Evolutionary conservation across 1,140 invertebrate species (phyloP).

Genomic region (Lutraria rhynchaena): DNA sequence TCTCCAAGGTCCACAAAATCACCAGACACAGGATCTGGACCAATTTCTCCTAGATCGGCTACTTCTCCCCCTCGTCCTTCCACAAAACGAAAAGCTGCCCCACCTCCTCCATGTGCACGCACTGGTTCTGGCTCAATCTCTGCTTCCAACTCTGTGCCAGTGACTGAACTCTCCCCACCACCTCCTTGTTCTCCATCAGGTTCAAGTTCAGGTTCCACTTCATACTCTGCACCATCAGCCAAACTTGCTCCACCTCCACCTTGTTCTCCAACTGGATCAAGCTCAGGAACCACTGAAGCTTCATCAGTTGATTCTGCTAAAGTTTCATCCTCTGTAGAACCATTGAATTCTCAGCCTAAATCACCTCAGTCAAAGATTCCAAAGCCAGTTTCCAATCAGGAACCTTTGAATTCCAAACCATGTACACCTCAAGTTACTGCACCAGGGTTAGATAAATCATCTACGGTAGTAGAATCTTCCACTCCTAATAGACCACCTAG

Average conservation of each 20-base stretch:
- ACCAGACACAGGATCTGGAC: conserved; percentile 3
- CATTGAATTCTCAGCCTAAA: conserved; percentile 7
- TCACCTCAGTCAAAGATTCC: conserved; percentile 35
- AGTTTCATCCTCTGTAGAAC: not conserved
- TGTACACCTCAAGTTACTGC: conserved; percentile 9
- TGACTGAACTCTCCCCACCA: too few species aligned
- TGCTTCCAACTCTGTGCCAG: not conserved
- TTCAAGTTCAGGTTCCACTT: too few species aligned
- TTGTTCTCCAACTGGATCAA: not conserved
- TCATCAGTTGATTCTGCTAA: not conserved
- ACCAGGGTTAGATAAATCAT: not conserved
- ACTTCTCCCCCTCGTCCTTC: conserved; percentile 40
- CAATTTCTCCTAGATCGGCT: conserved; percentile 16
- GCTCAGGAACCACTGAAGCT: not conserved
- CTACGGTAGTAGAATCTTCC: not conserved
- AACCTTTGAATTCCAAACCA: conserved; percentile 20
- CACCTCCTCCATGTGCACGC: conserved; percentile 49
- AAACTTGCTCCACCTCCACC: not conserved
- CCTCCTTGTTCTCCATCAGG: too few species aligned
- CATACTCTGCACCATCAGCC: not conserved
- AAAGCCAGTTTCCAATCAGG: conserved; percentile 27
- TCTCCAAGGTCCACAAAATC: not conserved
- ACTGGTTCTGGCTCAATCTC: not conserved
- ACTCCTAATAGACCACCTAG: conserved; percentile 36
- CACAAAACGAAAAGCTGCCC: conserved; percentile 58